phyloP scores from a whole-genome alignment of 2,113 vertebrate genomes.

The Thryonomys swinderianus region DNA sequence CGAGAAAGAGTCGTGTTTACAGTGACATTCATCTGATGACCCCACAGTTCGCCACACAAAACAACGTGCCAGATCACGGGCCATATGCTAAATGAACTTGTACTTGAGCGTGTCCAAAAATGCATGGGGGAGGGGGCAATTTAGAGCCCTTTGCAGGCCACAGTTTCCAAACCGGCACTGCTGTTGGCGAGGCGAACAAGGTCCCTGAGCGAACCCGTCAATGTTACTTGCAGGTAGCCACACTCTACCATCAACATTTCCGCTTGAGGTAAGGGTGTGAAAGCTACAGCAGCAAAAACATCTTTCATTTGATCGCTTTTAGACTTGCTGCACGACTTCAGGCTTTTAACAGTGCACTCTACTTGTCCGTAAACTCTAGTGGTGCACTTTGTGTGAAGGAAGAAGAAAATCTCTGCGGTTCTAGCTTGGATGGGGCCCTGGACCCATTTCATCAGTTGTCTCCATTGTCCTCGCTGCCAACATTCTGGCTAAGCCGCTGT shows the following conservation, averaged over 20 bases:
- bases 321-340: background rate
- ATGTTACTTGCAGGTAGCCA: background rate
- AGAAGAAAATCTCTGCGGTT: background rate
- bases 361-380: background rate
- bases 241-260: background rate
- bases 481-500: background rate
- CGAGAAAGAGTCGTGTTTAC: conserved; percentile 3
- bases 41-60: background rate
- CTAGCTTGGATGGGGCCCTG: background rate
- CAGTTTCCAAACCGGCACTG: background rate
- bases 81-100: background rate
- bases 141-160: background rate
- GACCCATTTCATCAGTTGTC: background rate
- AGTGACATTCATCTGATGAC: background rate
- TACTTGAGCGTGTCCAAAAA: background rate
- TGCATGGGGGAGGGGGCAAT: background rate
- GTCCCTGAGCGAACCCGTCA: background rate
- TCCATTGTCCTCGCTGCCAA: background rate
- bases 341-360: background rate
- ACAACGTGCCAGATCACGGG: background rate
- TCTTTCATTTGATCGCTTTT: background rate
- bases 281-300: background rate
- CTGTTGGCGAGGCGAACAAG: background rate
- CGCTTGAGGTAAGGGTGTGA: background rate
- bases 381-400: background rate